phyloP scores from a whole-genome alignment of 2,113 vertebrate genomes.

The Ascaphus truei region DNA sequence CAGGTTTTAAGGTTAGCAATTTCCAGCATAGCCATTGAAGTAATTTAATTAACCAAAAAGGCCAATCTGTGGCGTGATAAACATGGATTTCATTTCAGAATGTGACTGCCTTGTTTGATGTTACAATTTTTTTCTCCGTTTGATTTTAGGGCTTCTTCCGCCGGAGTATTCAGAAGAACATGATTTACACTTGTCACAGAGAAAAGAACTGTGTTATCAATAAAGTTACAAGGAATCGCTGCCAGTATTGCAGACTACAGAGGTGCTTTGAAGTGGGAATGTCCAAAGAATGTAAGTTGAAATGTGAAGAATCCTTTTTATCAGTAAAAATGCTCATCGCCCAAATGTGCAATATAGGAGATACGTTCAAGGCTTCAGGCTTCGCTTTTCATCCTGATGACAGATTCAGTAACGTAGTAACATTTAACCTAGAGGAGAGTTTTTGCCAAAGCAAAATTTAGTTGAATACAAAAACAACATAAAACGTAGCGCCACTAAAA shows the following conservation, averaged over 20 bases:
- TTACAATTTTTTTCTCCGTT: slow-evolving; percentile 45
- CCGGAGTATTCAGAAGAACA: slow-evolving; percentile 96
- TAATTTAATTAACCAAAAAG: slow-evolving; percentile 41
- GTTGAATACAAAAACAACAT: too few relatives aligned
- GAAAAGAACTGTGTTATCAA: slow-evolving; percentile 97
- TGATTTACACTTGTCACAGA: slow-evolving; percentile 93
- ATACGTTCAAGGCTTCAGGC: not conserved
- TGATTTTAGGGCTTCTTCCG: slow-evolving; percentile 89
- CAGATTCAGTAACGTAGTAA: too few relatives aligned
- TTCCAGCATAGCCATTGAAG: slow-evolving; percentile 29
- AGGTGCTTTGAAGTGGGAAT: slow-evolving; percentile 92
- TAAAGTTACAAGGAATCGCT: slow-evolving; percentile 95
- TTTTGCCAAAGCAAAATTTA: too few relatives aligned
- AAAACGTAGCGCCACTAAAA: too few relatives aligned
- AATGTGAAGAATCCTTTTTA: slow-evolving; percentile 35
- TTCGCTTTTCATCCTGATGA: too few relatives aligned
- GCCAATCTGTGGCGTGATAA: slow-evolving; percentile 24
- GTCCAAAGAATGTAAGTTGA: slow-evolving; percentile 94
- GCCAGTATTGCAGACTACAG: slow-evolving; percentile 93
- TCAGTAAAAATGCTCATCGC: slow-evolving; percentile 15
- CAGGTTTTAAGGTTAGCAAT: slow-evolving; percentile 40
- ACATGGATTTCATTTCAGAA: slow-evolving; percentile 17
- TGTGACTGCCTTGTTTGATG: slow-evolving; percentile 34
- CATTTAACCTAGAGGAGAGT: too few relatives aligned
- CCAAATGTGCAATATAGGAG: not conserved